Base-by-base conservation (phyloP, 92 coral and sea anemone species). In the Palythoa grandiflora region DNA sequence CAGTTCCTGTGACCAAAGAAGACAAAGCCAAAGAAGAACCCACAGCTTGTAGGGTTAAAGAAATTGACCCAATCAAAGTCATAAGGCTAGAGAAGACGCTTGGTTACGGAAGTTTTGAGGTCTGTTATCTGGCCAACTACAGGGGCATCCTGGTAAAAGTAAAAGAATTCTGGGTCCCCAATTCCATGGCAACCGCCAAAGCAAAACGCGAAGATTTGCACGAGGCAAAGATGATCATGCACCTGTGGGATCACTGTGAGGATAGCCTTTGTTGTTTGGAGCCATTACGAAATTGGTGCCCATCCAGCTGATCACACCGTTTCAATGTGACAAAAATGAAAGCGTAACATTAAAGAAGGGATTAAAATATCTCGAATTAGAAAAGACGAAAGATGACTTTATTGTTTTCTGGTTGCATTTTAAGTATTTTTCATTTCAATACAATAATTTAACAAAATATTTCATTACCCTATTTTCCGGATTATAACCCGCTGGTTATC, bases 41-140 rank as follows among this genome's bases (percentile, higher is more conserved):
- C 16, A 50, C 76, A 50, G 50, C 76, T 71, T 38, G 50, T 71
- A 72, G 77, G 77, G 77, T 72, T 37, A 72, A 72, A 28, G 77
- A 72, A 40, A 72, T 72, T 72, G 52, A 37, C 51, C 77, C 77
- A 5, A 72, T 16, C 6, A 77, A 80, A 47, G 28, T 89, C 20
- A 84, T 89, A 17, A 84, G 83, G 47, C 40, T 86, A 14, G 71
- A 73, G 50, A 85, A 78, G 17, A 77, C 86, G 1, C 37, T 90
- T 71, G 89, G 87, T 5, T 63, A 74, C 3, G 89, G 92, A n/a
- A 87, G 87, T 12, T 90, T 90, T 87, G 93, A 90, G 51, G 77
- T 61, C 38, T 87, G 93, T 81, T 86, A 90, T 54, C 73, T 90
- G 40, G 93, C 93, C 59, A 47, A 84, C 11, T 87, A 90, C 83